phyloP scores from a whole-genome alignment of 1,140 invertebrate species.

The Heliconius melpomene region DNA sequence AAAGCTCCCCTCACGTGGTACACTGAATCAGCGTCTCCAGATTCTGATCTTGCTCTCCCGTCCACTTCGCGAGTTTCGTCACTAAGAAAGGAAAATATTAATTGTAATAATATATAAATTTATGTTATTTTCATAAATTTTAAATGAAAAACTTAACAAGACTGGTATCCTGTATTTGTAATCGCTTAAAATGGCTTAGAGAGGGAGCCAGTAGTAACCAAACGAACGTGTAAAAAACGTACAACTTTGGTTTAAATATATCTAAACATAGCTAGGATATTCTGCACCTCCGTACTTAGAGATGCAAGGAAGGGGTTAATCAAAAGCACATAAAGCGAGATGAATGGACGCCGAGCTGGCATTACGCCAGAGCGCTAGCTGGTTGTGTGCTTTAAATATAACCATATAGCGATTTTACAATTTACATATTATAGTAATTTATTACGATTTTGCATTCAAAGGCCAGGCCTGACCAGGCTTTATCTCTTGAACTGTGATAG shows the following conservation, averaged over 20 bases:
- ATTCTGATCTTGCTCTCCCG: constrained; percentile 87
- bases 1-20: constrained; percentile 79
- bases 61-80: constrained; percentile 84
- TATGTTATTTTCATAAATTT: too few relatives aligned
- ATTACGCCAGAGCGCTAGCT: constrained; percentile 44
- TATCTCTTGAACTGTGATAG: too few relatives aligned
- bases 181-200: too few relatives aligned
- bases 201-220: too few relatives aligned
- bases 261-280: background rate
- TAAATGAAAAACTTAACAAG: too few relatives aligned
- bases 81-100: constrained; percentile 62
- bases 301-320: constrained; percentile 50
- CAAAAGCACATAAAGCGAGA: constrained; percentile 56
- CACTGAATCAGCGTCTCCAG: constrained; percentile 87
- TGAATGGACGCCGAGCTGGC: constrained; percentile 47
- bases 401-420: background rate
- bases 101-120: background rate
- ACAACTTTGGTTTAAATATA: background rate
- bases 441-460: too few relatives aligned
- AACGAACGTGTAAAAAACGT: background rate
- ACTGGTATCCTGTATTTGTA: too few relatives aligned
- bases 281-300: constrained; percentile 1
- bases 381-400: background rate
- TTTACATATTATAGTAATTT: too few relatives aligned
- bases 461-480: too few relatives aligned